Evolutionary conservation across 1,140 invertebrate species (phyloP).

Genomic region (Papilio dardanus): DNA sequence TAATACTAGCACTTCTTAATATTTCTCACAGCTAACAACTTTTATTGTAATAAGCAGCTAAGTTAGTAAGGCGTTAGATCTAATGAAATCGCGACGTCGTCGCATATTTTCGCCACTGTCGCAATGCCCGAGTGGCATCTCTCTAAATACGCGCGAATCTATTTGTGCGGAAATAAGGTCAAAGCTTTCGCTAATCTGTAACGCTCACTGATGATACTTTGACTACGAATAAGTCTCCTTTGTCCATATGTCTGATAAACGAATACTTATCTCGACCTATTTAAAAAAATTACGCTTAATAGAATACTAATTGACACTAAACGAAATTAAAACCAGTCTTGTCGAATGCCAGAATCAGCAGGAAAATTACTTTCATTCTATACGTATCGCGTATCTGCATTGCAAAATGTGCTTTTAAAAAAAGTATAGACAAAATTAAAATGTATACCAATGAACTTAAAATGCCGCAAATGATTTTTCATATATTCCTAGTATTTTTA

Average conservation of each 20-base stretch:
- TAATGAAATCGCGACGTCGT: too few relatives aligned
- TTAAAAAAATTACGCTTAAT: neutral
- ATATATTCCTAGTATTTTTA: neutral
- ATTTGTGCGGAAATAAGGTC: constrained; percentile 5
- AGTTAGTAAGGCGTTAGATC: too few relatives aligned
- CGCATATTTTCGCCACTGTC: too few relatives aligned
- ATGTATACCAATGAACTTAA: neutral
- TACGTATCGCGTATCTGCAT: neutral
- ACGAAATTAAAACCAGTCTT: neutral
- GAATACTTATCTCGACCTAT: neutral
- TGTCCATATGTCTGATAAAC: neutral
- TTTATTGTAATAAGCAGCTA: too few relatives aligned
- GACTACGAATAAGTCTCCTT: neutral
- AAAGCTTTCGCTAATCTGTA: neutral
- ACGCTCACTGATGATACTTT: neutral
- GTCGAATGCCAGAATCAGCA: neutral
- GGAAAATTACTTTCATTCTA: neutral
- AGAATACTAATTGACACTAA: neutral
- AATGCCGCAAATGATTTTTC: neutral
- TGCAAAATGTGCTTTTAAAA: neutral
- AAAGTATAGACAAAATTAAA: neutral
- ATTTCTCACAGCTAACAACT: too few relatives aligned
- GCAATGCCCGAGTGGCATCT: neutral
- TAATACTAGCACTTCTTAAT: too few relatives aligned
- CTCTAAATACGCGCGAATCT: neutral